Evolutionary conservation across 2,888 invertebrate genomes (phyloP), one percentile per base, ranked within the genome.

Genomic region (Agonopterix heracliana): DNA sequence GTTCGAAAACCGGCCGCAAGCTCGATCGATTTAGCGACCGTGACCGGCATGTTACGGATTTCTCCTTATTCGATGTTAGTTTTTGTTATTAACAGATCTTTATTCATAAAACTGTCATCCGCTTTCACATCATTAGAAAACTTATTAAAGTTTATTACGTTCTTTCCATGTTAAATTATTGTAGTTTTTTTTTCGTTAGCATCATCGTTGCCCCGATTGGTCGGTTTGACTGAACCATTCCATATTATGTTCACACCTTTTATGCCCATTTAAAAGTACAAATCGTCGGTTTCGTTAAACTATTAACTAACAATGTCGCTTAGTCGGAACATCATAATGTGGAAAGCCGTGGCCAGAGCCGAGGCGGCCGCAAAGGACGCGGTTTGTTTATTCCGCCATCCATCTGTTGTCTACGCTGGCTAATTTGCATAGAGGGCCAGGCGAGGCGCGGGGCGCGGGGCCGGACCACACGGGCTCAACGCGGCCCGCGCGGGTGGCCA

Each of bases 401-500:
- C 86, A 87, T 87, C 87, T 87, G 87, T 87, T 87, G 86, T 87
- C 86, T 86, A 83, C 84, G 78, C 80, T 69, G 82, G 83, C 86
- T 86, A 88, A 88, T 88, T 87, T 88, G 88, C 88, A 88, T 88
- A 86, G 85, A 82, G 85, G 84, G 78, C 74, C 66, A 42, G 65
- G 53, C 67, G 61, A 65, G 63, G 57, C 66, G 60, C 41, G 65
- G 57, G 65, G 68, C 26, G 26, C 64, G 61, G 26, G 68, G 55
- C 58, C 81, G 86, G 90, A 90, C 89, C 90, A 90, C 90, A 89
- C 84, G 82, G 87, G 84, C 87, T 77, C 79, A 78, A 83, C 80
- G 81, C 82, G 81, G 85, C 64, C 72, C 82, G 79, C 83, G 83
- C 89, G 90, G 89, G 90, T 89, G 90, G 90, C 82, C 84, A 74